Base-by-base conservation (phyloP, 2,888 invertebrate species). In the Synanthedon vespiformis region DNA sequence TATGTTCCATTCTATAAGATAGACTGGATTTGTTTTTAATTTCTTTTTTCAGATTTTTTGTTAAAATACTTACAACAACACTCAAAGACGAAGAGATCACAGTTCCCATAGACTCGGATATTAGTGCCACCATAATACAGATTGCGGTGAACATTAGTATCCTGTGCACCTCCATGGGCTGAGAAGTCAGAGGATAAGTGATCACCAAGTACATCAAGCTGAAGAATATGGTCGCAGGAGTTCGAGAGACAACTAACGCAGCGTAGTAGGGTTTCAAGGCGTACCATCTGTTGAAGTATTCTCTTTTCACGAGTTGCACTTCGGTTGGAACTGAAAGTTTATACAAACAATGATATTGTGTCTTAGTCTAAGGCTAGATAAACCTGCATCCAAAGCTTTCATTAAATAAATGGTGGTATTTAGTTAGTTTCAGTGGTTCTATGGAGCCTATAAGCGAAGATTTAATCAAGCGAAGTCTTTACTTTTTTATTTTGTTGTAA, bases 281-380 rank as follows among this genome's bases (percentile, higher is more conserved):
- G 68, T 95, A 95, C 95, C 95, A 95, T 50, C 93, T 90, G 74
- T 95, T 95, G 70, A 95, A 95, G 65, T 95, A 92, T 69, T 95
- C 95, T 50, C 94, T 83, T 70, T 94, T 95, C 10, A 95, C 75
- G 14, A 94, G 78, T 61, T 92, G 91, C 1, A 95, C 92, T 82
- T 95, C 94, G 48, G 84, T 88, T 14, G 95, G 95, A 89, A 94
- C 95, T 95, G 77, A 40, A 89, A 89, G 2, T 34, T 10, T 34
- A 34, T 34, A 34, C 34, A 34, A 60, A 48, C 8, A 56, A 54
- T 44, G 1, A 44, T 6, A 44, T 10, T 22, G 4, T 16, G 18
- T 49, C 5, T 49, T 22, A 16, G 4, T 49, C 16, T 44, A 11
- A 2, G 1, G 14, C 44, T 11, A 11, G 44, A 13, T 14, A 34